Conservation (phyloP, 2,888 invertebrate genomes). For the Sinopyrophorus schimmeli region DNA sequence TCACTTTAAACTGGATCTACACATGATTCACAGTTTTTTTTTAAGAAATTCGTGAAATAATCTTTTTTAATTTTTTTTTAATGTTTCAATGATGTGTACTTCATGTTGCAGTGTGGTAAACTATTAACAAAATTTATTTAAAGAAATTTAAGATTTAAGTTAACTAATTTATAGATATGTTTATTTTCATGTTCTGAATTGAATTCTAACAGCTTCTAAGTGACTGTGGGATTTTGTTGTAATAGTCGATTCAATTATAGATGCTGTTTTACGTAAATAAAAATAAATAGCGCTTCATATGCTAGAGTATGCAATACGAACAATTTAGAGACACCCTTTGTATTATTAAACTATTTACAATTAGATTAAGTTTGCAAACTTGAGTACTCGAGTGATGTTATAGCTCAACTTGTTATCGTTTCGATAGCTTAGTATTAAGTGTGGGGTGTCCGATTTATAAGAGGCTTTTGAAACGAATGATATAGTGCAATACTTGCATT, state of each 20-base stretch:
- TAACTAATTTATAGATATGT: conserved; percentile 25
- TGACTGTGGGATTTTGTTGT: conserved; percentile 16
- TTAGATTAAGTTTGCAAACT: conserved; percentile 11
- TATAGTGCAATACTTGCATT: no score
- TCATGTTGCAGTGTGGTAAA: conserved; percentile 15
- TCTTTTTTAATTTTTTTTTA: neutral
- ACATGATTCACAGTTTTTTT: conserved; percentile 1
- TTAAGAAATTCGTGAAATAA: neutral
- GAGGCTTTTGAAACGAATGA: no score
- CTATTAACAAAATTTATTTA: conserved; percentile 25
- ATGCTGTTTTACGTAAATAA: conserved; percentile 18
- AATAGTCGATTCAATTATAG: conserved; percentile 9
- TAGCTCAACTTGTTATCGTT: neutral
- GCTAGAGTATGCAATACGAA: conserved; percentile 27
- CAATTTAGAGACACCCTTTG: conserved; percentile 23
- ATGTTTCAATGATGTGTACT: neutral
- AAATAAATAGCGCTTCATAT: conserved; percentile 18
- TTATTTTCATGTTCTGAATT: conserved; percentile 8
- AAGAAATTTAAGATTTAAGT: conserved; percentile 15
- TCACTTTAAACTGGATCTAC: conserved; percentile 17
- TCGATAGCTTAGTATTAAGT: neutral
- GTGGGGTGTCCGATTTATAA: neutral
- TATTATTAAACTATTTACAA: conserved; percentile 20
- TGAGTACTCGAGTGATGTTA: conserved; percentile 6
- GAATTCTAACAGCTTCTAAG: conserved; percentile 13